phyloP scores from a whole-genome alignment of 1,140 invertebrate species.

The Papilio helenus region DNA sequence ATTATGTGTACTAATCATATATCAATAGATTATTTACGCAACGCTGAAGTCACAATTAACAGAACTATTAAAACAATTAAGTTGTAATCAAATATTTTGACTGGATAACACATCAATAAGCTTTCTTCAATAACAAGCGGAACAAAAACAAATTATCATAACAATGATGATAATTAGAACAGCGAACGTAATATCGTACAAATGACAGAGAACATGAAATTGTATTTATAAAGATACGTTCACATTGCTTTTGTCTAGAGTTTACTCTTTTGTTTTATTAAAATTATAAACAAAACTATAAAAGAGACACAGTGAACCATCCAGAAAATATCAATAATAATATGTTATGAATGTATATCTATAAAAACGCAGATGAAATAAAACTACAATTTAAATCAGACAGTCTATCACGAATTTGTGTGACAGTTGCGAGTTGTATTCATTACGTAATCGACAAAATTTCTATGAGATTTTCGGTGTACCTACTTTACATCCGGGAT shows the following conservation, averaged over 20 bases:
- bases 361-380: too few relatives aligned
- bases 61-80: neutral
- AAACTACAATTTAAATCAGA: too few relatives aligned
- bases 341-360: too few relatives aligned
- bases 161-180: slow-evolving; percentile 12
- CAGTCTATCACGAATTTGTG: too few relatives aligned
- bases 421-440: too few relatives aligned
- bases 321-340: too few relatives aligned
- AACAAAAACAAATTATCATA: slow-evolving; percentile 11
- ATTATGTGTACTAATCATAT: neutral
- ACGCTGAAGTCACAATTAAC: neutral
- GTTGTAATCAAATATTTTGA: slow-evolving; percentile 10
- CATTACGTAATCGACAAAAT: too few relatives aligned
- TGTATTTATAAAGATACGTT: neutral
- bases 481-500: too few relatives aligned
- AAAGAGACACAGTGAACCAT: too few relatives aligned
- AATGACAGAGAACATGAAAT: slow-evolving; percentile 10
- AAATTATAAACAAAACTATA: too few relatives aligned
- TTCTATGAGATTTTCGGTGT: too few relatives aligned
- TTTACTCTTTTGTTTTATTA: too few relatives aligned
- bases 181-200: neutral
- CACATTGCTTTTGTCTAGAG: neutral
- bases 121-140: neutral
- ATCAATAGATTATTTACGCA: neutral
- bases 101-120: slow-evolving; percentile 4